Base-by-base conservation (phyloP, 2,888 invertebrate species). In the Acronicta leporina region DNA sequence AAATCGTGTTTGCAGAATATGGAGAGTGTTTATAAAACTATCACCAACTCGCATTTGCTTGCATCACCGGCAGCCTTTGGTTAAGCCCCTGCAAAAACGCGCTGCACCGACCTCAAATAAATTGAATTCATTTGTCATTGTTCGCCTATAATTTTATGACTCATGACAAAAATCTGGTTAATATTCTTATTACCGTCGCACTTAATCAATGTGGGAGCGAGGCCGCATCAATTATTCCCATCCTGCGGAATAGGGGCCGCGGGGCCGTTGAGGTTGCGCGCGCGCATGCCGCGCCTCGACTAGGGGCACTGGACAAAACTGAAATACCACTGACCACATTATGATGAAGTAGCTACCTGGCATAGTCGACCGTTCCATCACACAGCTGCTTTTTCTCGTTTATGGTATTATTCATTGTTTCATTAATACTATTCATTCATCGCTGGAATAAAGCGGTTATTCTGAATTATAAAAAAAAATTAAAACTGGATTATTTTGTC, bases 181-280 rank as follows among this genome's bases (percentile, higher is more conserved):
- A 20, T 20, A 7, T 30, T 62, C 57, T 73, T 53, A 68, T 72
- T 70, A 71, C 57, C 44, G 43, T 45, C 8, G 25, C 54, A 62
- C 42, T 55, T 64, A 65, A 64, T 72, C 54, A 65, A 70, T 76
- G 80, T 81, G 81, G 77, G 77, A 80, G 81, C 79, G 75, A 76
- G 78, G 55, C 46, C 66, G 55, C 51, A 27, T 62, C 66, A 81
- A 80, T 82, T 63, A 70, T 70, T 73, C 62, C 62, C 82, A 80
- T 84, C 84, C 85, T 80, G 81, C 67, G 46, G 42, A 13, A 62
- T 38, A 55, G 70, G 65, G 74, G 64, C 76, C 67, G 46, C 48
- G 52, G 55, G 58, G 51, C 58, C 60, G 42, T 40, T 7, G 13
- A 47, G 54, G 63, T 47, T 35, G 47, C 42, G 57, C 38, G 35